Conservation (phyloP, 2,113 vertebrate genomes). For the Campylorhamphus procurvoides region DNA sequence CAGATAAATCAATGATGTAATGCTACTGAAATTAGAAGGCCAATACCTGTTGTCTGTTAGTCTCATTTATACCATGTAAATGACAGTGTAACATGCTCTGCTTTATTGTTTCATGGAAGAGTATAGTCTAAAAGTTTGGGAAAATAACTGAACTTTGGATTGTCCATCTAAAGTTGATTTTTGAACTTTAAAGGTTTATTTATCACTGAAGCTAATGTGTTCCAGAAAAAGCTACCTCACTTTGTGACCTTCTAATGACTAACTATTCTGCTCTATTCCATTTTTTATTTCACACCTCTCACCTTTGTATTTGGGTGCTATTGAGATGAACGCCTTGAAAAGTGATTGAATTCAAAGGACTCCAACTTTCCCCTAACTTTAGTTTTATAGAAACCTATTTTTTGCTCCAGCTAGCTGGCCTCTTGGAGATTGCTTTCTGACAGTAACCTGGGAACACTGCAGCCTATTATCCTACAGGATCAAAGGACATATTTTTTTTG, state of each 20-base stretch:
- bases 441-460: background rate
- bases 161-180: background rate
- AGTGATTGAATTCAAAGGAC: slow-evolving; percentile 35
- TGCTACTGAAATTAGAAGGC: background rate
- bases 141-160: background rate
- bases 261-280: slow-evolving; percentile 8
- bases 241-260: slow-evolving; percentile 5
- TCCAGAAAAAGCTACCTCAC: slow-evolving; percentile 2
- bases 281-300: slow-evolving; percentile 46
- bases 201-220: background rate
- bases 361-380: slow-evolving; percentile 12
- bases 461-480: slow-evolving; percentile 41
- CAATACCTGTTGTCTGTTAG: background rate
- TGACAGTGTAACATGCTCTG: background rate
- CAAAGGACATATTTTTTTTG: background rate
- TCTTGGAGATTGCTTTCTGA: slow-evolving; percentile 48
- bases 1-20: background rate
- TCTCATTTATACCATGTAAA: background rate
- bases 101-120: background rate
- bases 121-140: background rate
- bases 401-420: slow-evolving; percentile 25
- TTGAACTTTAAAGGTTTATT: slow-evolving; percentile 13
- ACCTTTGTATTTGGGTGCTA: slow-evolving; percentile 30
- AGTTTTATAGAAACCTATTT: slow-evolving; percentile 40
- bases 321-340: background rate